A percentile compares a stretch with the other conserved stretches of the same genome.
Evolutionary conservation across 1,140 invertebrate species (phyloP).

Genomic region (Drosophila simulans): DNA sequence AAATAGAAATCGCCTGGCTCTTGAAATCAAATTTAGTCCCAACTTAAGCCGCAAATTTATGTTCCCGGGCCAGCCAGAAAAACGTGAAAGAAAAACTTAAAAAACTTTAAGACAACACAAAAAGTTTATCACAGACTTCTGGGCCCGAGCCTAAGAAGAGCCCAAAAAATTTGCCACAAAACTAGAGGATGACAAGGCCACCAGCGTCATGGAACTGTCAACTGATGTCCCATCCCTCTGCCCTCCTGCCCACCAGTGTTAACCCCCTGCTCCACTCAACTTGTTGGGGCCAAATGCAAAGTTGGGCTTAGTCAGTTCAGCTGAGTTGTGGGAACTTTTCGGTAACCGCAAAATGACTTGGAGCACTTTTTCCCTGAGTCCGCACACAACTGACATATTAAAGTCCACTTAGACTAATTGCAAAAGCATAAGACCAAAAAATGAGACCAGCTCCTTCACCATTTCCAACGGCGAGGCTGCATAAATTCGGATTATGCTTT

Average conservation of each 20-base stretch:
- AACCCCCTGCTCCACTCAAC: slow-evolving; percentile 19
- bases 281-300: slow-evolving; percentile 69
- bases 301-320: slow-evolving; percentile 52
- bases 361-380: slow-evolving; percentile 50
- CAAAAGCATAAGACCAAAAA: slow-evolving; percentile 49
- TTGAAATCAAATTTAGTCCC: slow-evolving; percentile 33
- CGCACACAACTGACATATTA: slow-evolving; percentile 65
- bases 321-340: slow-evolving; percentile 60
- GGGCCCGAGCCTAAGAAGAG: slow-evolving; percentile 34
- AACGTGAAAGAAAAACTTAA: slow-evolving; percentile 29
- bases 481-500: slow-evolving; percentile 37
- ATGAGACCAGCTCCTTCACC: background rate
- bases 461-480: slow-evolving; percentile 1
- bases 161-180: slow-evolving; percentile 54
- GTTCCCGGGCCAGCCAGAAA: slow-evolving; percentile 16
- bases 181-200: slow-evolving; percentile 47
- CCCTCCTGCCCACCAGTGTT: slow-evolving; percentile 3
- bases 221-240: slow-evolving; percentile 19
- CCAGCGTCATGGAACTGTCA: slow-evolving; percentile 52
- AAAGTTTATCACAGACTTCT: slow-evolving; percentile 35
- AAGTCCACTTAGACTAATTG: slow-evolving; percentile 79
- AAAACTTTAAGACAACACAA: slow-evolving; percentile 50
- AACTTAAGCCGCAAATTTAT: slow-evolving; percentile 30
- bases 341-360: slow-evolving; percentile 74
- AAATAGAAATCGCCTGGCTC: slow-evolving; percentile 16